Percentiles rank a stretch among this genome's conserved stretches.
Conservation (phyloP, 1,140 invertebrate species). For the Brachionus manjavacas region DNA sequence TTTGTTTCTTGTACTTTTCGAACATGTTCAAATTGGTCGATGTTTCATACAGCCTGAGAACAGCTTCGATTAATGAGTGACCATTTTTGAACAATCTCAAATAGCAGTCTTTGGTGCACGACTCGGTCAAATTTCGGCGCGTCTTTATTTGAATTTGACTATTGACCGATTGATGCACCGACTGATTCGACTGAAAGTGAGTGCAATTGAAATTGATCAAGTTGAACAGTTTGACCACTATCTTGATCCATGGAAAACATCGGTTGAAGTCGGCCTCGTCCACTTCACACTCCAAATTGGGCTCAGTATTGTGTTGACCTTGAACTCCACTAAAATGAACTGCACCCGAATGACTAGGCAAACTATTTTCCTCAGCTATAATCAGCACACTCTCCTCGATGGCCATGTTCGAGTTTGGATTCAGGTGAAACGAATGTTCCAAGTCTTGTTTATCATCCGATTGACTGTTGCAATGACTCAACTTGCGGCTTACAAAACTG, state of each 20-base stretch:
- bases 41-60: slow-evolving; percentile 44
- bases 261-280: slow-evolving; percentile 37
- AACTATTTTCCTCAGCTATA: background rate
- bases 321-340: slow-evolving; percentile 24
- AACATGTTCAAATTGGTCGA: slow-evolving; percentile 4
- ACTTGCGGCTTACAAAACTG: slow-evolving; percentile 14
- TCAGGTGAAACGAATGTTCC: background rate
- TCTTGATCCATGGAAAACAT: slow-evolving; percentile 40
- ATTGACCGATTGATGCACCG: background rate
- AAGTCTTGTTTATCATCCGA: slow-evolving; percentile 19
- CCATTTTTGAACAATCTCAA: slow-evolving; percentile 30
- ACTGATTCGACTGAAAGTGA: background rate
- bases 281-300: slow-evolving; percentile 11
- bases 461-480: slow-evolving; percentile 23
- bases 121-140: background rate
- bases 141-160: slow-evolving; percentile 14
- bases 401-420: background rate
- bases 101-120: slow-evolving; percentile 11
- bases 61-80: slow-evolving; percentile 30
- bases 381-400: background rate
- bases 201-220: background rate
- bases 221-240: slow-evolving; percentile 24
- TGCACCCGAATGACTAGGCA: background rate
- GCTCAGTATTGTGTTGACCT: background rate
- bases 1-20: slow-evolving; percentile 27